phyloP scores from a whole-genome alignment of 2,113 vertebrate species.

The Pithys albifrons region DNA sequence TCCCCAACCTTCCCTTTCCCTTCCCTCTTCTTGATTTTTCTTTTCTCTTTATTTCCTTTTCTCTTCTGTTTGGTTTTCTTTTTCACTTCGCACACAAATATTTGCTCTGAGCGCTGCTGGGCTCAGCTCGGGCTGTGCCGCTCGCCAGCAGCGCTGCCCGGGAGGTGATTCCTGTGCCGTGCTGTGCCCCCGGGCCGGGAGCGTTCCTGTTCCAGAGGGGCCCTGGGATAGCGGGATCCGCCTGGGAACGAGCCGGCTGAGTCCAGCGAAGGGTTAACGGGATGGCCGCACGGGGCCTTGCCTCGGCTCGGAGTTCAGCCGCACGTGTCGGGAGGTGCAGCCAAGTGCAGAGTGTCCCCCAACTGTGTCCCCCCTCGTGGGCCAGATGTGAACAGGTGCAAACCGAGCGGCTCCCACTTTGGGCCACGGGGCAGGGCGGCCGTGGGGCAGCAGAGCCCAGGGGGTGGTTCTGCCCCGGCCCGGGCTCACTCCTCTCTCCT shows the following conservation, averaged over 20 bases:
- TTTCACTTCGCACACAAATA: not conserved
- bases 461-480: not conserved
- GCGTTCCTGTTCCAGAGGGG: not conserved
- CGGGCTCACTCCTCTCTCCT: rapidly evolving
- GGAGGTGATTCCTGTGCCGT: slow-evolving; percentile 1
- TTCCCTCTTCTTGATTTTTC: too few species aligned
- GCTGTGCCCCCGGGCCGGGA: not conserved
- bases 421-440: not conserved
- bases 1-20: too few species aligned
- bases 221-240: not conserved
- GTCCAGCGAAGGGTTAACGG: not conserved
- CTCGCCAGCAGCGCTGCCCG: too few species aligned
- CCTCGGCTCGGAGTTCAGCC: not conserved
- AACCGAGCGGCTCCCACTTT: rapidly evolving
- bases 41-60: not conserved
- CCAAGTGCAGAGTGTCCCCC: not conserved
- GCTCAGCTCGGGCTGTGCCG: too few species aligned
- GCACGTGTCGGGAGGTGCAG: not conserved
- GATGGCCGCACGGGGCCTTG: not conserved
- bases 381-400: rapidly evolving
- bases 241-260: not conserved
- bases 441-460: not conserved
- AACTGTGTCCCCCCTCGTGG: rapidly evolving
- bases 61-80: not conserved
- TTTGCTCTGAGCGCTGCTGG: not conserved